A percentile compares a stretch with the other conserved stretches of the same genome.
phyloP scores from a whole-genome alignment of 1,140 invertebrate genomes.

The Cecropterus lyciades region DNA sequence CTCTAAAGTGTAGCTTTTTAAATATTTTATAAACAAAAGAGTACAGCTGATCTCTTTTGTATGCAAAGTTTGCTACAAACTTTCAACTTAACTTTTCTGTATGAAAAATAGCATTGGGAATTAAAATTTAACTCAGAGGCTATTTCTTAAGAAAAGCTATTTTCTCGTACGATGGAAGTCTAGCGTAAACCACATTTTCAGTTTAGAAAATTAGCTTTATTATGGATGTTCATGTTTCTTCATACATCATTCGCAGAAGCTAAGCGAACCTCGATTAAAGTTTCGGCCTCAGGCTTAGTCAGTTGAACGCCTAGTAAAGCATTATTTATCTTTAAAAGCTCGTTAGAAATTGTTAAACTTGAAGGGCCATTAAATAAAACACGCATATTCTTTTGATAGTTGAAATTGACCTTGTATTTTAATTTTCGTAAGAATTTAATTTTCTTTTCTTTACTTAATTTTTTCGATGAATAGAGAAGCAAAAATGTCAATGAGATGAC shows the following conservation, averaged over 20 bases:
- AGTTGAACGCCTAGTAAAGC: too few species aligned
- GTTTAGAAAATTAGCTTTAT: not conserved
- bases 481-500: too few species aligned
- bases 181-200: not conserved
- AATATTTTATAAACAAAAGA: conserved; percentile 52
- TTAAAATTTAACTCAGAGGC: conserved; percentile 18
- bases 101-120: conserved; percentile 18
- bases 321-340: not conserved
- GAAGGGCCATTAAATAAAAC: not conserved
- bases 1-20: conserved; percentile 44
- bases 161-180: not conserved
- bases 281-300: conserved; percentile 9
- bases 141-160: conserved; percentile 14
- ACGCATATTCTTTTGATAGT: not conserved
- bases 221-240: conserved; percentile 3
- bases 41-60: conserved; percentile 37
- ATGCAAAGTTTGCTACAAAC: conserved; percentile 36
- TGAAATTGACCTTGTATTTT: too few species aligned
- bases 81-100: conserved; percentile 22
- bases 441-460: too few species aligned
- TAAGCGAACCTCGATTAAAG: conserved; percentile 10
- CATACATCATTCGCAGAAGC: conserved; percentile 24
- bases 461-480: too few species aligned
- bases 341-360: not conserved
- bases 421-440: too few species aligned